phyloP scores from a whole-genome alignment of 2,113 vertebrate species.

The Dipodomys merriami region DNA sequence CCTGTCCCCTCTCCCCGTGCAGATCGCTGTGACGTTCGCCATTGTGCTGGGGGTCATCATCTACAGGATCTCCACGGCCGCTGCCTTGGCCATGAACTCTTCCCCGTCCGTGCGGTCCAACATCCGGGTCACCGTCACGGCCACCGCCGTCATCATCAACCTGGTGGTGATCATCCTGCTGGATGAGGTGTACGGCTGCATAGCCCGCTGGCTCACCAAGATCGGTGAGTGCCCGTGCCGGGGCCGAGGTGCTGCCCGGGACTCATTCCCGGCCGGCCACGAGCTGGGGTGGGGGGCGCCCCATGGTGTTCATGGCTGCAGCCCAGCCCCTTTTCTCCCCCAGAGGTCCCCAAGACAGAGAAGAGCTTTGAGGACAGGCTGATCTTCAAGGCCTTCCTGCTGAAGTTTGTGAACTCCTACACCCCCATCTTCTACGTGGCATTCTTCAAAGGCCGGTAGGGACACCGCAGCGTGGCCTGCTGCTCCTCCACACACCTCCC shows the following conservation, averaged over 20 bases:
- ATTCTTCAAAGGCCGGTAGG: slow-evolving; percentile 98
- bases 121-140: slow-evolving; percentile 94
- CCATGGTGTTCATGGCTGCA: background rate
- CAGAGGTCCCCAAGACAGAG: slow-evolving; percentile 99
- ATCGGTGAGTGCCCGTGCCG: slow-evolving; percentile 86
- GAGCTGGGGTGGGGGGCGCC: no score
- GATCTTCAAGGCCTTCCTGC: slow-evolving; percentile 96
- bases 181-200: slow-evolving; percentile 94
- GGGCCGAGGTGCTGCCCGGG: background rate
- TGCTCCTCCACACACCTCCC: accelerated
- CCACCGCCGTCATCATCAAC: slow-evolving; percentile 96
- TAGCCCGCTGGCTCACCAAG: slow-evolving; percentile 94
- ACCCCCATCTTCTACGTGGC: slow-evolving; percentile 98
- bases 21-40: slow-evolving; percentile 93
- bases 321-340: background rate
- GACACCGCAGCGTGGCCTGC: background rate
- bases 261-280: no score
- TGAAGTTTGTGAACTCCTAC: slow-evolving; percentile 98
- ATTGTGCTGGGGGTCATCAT: slow-evolving; percentile 97
- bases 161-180: slow-evolving; percentile 97
- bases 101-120: slow-evolving; percentile 90
- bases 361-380: slow-evolving; percentile 96
- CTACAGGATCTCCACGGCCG: slow-evolving; percentile 95
- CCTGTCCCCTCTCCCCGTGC: background rate
- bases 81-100: slow-evolving; percentile 93